These are phyloP conservation scores for Opisthocomus hoazin DNA, from an alignment of 2,113 vertebrate species.

Conservation along the genomic window DNA sequence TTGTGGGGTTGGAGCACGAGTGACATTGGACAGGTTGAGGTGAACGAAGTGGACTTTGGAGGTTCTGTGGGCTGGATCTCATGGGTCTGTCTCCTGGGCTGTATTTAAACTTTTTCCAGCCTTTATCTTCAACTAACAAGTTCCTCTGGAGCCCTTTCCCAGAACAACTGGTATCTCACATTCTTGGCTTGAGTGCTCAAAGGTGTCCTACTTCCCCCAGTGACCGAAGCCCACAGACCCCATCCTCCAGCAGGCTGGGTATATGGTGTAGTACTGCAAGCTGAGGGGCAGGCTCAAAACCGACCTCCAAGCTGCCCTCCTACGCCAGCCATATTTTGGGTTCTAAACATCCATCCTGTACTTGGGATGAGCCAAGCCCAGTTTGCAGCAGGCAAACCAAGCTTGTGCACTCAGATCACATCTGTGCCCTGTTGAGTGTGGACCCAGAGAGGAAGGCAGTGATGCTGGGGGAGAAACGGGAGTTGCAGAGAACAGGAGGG, in stretches of 20 bases:
- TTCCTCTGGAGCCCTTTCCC: background rate
- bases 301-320: accelerated
- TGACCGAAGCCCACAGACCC: background rate
- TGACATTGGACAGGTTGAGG: accelerated
- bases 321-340: accelerated
- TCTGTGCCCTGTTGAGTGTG: accelerated
- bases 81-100: background rate
- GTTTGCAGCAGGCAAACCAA: background rate
- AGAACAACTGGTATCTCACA: background rate
- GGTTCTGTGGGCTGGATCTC: background rate
- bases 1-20: background rate
- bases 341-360: background rate
- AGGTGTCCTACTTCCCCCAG: background rate
- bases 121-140: background rate
- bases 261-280: accelerated
- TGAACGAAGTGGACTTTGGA: background rate
- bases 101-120: background rate
- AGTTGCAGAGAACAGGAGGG: background rate
- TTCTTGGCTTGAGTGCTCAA: accelerated
- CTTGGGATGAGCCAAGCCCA: background rate
- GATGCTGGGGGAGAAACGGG: background rate
- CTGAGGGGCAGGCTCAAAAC: background rate
- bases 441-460: background rate
- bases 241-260: background rate
- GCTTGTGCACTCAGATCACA: background rate